Evolutionary conservation across 2,113 vertebrate genomes (phyloP).

Genomic region (Crocuta crocuta): DNA sequence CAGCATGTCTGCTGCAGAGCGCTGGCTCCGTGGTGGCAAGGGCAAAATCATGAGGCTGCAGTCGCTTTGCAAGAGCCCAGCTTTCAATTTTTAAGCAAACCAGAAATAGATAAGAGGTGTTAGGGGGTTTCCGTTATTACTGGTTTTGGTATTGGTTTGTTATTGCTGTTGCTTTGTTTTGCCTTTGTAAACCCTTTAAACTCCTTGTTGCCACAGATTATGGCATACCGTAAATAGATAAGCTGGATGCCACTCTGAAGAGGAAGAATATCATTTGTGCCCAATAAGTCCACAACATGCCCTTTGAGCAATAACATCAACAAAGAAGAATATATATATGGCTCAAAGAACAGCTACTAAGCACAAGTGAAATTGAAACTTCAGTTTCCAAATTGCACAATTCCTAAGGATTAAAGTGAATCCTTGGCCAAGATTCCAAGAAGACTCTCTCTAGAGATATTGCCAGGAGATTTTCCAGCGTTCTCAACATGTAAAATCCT

Average conservation of each 20-base stretch:
- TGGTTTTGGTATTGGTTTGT: neutral
- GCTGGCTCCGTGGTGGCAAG: neutral
- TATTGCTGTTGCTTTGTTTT: neutral
- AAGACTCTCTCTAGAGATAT: conserved; percentile 9
- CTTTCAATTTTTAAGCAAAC: neutral
- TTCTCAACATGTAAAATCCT: neutral
- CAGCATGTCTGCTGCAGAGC: neutral
- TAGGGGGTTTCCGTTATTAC: neutral
- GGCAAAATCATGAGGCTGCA: neutral
- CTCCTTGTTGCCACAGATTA: neutral
- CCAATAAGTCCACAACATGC: neutral
- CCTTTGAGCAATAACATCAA: conserved; percentile 20
- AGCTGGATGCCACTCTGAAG: neutral
- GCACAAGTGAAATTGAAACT: conserved; percentile 35
- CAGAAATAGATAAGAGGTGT: neutral
- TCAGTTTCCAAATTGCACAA: conserved; percentile 2
- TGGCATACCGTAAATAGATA: neutral
- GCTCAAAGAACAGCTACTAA: conserved; percentile 10
- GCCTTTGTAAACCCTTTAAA: conserved; percentile 11
- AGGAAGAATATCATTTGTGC: neutral
- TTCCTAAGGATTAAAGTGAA: conserved; percentile 64
- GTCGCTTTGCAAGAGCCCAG: neutral
- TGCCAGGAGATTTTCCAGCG: neutral
- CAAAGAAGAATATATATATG: neutral
- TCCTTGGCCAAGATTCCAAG: conserved; percentile 41